Conservation (phyloP, 2,797 vertebrate species). For the Aselliscus stoliczkanus region DNA sequence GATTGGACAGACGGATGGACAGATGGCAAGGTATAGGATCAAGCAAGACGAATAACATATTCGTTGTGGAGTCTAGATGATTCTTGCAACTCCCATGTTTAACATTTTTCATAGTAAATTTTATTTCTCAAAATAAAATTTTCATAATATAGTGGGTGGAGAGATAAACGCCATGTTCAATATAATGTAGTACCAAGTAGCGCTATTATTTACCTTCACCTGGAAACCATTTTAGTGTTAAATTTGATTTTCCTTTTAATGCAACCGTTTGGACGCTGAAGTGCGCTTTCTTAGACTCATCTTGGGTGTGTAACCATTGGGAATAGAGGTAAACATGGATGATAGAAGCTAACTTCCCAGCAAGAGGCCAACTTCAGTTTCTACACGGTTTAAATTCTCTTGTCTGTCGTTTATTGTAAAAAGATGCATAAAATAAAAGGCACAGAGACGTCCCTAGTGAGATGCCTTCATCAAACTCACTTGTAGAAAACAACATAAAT, state of each 20-base stretch:
- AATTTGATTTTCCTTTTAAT: background rate
- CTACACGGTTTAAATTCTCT: background rate
- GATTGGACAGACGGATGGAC: background rate
- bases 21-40: background rate
- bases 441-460: background rate
- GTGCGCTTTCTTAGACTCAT: background rate
- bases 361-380: background rate
- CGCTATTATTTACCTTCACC: background rate
- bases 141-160: background rate
- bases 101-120: background rate
- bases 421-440: constrained; percentile 2
- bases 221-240: background rate
- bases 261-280: background rate
- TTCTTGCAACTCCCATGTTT: background rate
- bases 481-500: background rate
- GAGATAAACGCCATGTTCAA: background rate
- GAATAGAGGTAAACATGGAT: too few relatives aligned
- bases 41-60: background rate
- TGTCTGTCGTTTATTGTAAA: background rate
- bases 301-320: background rate
- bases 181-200: background rate
- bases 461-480: background rate
- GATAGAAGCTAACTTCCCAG: background rate
- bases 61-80: background rate
- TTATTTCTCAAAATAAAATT: background rate